phyloP scores from a whole-genome alignment of 2,113 vertebrate genomes.

The Xiphias gladius region DNA sequence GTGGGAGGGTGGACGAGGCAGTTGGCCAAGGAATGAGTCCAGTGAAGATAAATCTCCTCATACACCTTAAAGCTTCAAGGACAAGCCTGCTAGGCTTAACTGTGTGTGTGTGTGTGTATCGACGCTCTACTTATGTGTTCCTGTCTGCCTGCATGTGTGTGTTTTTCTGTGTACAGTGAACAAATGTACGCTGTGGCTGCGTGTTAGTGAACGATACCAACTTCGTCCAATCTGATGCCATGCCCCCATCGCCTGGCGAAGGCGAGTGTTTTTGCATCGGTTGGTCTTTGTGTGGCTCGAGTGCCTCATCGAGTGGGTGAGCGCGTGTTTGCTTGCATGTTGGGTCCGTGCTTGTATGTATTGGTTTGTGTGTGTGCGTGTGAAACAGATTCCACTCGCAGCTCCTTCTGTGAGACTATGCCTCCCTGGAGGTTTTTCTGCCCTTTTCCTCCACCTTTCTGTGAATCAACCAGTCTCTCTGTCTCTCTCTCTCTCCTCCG shows the following conservation, averaged over 20 bases:
- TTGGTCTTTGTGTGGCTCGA: constrained; percentile 34
- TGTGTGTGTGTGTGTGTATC: neutral
- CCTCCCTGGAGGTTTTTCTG: constrained; percentile 59
- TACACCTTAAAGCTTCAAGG: constrained; percentile 49
- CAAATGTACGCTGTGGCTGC: constrained; percentile 30
- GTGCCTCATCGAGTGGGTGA: constrained; percentile 55
- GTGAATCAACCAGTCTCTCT: constrained; percentile 52
- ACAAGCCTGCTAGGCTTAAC: constrained; percentile 23
- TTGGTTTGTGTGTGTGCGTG: neutral
- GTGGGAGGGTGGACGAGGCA: constrained; percentile 12
- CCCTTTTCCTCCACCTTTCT: constrained; percentile 52
- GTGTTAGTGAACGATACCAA: constrained; percentile 46
- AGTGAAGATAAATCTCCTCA: constrained; percentile 40
- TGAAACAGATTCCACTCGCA: constrained; percentile 51
- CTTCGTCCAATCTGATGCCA: constrained; percentile 56
- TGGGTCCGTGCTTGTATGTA: neutral
- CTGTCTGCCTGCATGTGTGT: neutral
- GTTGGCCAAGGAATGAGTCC: constrained; percentile 20
- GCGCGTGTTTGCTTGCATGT: constrained; percentile 50
- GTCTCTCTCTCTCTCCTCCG: neutral
- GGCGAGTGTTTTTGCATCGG: constrained; percentile 31
- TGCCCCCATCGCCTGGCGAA: constrained; percentile 62
- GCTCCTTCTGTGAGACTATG: constrained; percentile 49
- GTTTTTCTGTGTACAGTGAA: constrained; percentile 12
- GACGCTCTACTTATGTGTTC: neutral